Base-by-base conservation (phyloP, 2,113 vertebrate species). In the Crotalus horridus region DNA sequence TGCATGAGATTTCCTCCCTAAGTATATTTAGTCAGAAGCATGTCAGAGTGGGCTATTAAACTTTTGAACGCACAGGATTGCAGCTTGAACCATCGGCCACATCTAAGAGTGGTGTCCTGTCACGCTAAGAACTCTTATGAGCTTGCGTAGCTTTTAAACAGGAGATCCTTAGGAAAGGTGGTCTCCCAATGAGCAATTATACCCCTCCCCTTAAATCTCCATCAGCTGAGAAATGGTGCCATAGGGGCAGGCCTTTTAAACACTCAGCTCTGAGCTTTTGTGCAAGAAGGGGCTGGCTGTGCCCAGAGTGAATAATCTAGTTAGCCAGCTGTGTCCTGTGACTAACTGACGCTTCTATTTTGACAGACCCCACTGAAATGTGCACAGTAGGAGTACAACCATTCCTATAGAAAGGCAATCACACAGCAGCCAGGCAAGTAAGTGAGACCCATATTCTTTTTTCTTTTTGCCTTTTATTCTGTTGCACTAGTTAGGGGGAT, bases 351-450 rank as follows among this genome's bases (percentile, higher is more conserved):
- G 97, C 97, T 98, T 97, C 93, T 97, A 96, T 98, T 98, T 98
- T 97, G 97, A 98, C 98, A 98, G 98, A 98, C 98, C 96, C 98
- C 95, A 96, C 97, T 96, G 98, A 98, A 95, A 97, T 98, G 96
- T 98, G 98, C 98, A 96, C 98, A 96, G 97, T 98, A 97, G 98
- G 97, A 97, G 96, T 97, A 96, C 98, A 98, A 98, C 98, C 98
- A 96, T 99, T 99, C 98, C 98, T 98, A 97, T 98, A 98, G 98
- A 97, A 97, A 96, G 97, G 96, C 97, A 98, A 96, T 96, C 95
- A 97, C 95, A 96, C 96, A 94, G 97, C 97, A 96, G 93, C 95
- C 97, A 98, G 88, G 92, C 92, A 93, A 97, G 98, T 98, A 98
- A 98, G 98, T 98, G 97, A 96, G 96, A 97, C 74, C 94, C 96